Conservation (phyloP, 2,888 invertebrate genomes). For the Orthosia gracilis region DNA sequence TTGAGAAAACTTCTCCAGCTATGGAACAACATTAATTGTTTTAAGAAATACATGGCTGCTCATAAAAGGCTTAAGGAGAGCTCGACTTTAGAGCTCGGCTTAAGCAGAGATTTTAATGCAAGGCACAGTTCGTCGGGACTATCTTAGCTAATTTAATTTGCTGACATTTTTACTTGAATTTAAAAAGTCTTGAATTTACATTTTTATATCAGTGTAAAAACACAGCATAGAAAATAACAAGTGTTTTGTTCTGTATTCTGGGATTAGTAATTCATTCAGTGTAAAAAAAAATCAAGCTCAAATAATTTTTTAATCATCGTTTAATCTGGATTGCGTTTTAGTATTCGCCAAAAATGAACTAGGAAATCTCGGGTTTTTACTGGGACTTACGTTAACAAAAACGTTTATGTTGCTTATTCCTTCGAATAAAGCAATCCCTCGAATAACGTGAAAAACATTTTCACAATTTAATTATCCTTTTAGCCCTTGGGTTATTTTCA, state of each 20-base stretch:
- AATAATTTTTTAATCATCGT: not conserved
- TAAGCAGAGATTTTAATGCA: conserved; percentile 51
- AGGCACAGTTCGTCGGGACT: conserved; percentile 32
- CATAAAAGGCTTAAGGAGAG: conserved; percentile 68
- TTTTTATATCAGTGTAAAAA: conserved; percentile 1
- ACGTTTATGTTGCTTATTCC: conserved; percentile 9
- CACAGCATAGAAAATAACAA: not conserved
- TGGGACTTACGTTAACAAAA: conserved; percentile 5
- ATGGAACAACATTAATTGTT: conserved; percentile 74
- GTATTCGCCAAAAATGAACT: not conserved
- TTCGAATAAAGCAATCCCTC: conserved; percentile 42
- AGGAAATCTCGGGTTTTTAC: not conserved
- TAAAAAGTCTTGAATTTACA: not conserved
- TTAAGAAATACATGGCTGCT: conserved; percentile 73
- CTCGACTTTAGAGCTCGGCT: conserved; percentile 55
- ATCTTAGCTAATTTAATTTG: conserved; percentile 51
- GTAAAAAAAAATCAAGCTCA: not conserved
- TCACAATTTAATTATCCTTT: conserved; percentile 63
- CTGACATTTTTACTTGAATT: conserved; percentile 4
- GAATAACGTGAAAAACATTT: conserved; percentile 53
- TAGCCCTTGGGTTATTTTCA: conserved; percentile 63
- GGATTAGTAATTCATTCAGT: not conserved
- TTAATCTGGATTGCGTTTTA: not conserved
- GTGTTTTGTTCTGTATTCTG: not conserved
- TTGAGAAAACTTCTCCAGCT: conserved; percentile 72